Evolutionary conservation across 2,888 invertebrate species (phyloP).

Genomic region (Leucania comma): DNA sequence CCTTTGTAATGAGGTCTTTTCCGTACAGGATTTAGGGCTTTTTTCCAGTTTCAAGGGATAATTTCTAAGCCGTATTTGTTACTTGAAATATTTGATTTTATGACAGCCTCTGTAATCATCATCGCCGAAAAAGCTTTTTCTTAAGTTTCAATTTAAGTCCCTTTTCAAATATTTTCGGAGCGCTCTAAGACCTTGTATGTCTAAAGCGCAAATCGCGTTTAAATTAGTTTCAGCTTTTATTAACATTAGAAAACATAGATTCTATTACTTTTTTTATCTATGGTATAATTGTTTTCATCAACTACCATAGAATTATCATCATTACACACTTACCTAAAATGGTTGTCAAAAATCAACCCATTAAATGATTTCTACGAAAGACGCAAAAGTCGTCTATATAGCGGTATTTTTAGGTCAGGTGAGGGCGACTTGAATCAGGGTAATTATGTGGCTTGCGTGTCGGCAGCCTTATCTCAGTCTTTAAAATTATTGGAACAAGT

Average conservation of each 20-base stretch:
- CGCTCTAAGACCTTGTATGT: not conserved
- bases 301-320: not conserved
- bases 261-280: too few species aligned
- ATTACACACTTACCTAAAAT: constrained; percentile 5
- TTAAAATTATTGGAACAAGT: constrained; percentile 61
- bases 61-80: constrained; percentile 42
- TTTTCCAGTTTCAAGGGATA: constrained; percentile 32
- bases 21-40: constrained; percentile 38
- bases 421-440: constrained; percentile 62
- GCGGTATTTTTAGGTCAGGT: constrained; percentile 71
- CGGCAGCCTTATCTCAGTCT: constrained; percentile 63
- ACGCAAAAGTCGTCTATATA: constrained; percentile 58
- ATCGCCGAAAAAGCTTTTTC: not conserved
- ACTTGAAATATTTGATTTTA: constrained; percentile 19
- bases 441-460: constrained; percentile 74
- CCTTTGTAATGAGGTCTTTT: constrained; percentile 48
- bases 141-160: not conserved
- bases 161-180: not conserved
- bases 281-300: not conserved
- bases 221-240: too few species aligned
- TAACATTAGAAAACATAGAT: not conserved
- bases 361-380: constrained; percentile 35
- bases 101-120: not conserved
- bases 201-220: too few species aligned
- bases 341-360: constrained; percentile 12